Percentiles rank a stretch among this genome's conserved stretches.
phyloP scores from a whole-genome alignment of 2,888 invertebrate species.

The Mactromeris polynyma region DNA sequence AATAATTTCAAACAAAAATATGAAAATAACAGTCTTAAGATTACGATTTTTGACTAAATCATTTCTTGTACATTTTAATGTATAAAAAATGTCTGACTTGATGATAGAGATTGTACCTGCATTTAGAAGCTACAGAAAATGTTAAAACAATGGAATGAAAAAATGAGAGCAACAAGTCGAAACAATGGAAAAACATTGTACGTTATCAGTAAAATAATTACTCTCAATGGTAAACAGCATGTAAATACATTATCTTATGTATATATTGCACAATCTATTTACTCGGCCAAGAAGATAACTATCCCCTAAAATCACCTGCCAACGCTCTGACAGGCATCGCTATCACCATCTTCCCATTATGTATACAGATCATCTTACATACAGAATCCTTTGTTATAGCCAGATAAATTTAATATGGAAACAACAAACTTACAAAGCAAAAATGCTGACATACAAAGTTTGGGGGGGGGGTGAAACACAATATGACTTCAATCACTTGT shows the following conservation, averaged over 20 bases:
- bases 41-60: background rate
- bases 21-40: background rate
- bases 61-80: background rate
- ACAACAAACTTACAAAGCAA: background rate
- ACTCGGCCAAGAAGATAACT: constrained; percentile 17
- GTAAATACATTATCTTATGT: constrained; percentile 18
- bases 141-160: background rate
- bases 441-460: background rate
- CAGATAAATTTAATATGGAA: background rate
- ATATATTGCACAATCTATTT: constrained; percentile 43
- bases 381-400: background rate
- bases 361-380: constrained; percentile 3
- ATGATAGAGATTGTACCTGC: too few species aligned
- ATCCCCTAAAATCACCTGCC: background rate
- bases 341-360: background rate
- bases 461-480: background rate
- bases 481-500: background rate
- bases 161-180: background rate
- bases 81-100: too few species aligned
- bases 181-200: background rate
- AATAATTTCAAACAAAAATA: background rate
- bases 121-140: background rate
- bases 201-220: background rate
- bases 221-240: constrained; percentile 2
- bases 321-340: background rate